These are phyloP conservation scores for Chelmon rostratus DNA, from an alignment of 2,797 vertebrate species.

Conservation along the genomic window DNA sequence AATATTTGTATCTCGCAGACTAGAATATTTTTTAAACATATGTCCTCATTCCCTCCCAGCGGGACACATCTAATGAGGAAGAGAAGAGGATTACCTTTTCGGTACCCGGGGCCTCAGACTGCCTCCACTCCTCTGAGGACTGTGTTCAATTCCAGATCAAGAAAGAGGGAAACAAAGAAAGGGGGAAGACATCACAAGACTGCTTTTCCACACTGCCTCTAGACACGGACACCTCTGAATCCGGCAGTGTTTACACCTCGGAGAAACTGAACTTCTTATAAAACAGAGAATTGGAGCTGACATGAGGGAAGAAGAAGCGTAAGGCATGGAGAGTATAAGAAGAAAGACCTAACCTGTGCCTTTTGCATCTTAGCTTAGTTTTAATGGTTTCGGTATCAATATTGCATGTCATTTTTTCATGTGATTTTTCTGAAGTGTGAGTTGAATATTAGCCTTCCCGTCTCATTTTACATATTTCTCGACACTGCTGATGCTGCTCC, in stretches of 20 bases:
- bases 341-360: slow-evolving; percentile 64
- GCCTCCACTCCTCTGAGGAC: slow-evolving; percentile 78
- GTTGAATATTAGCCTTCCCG: slow-evolving; percentile 43
- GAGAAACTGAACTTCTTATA: slow-evolving; percentile 81
- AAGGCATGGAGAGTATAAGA: slow-evolving; percentile 10
- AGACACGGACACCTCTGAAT: slow-evolving; percentile 72
- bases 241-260: slow-evolving; percentile 81
- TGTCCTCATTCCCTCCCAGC: slow-evolving; percentile 32
- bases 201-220: slow-evolving; percentile 78
- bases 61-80: slow-evolving; percentile 40
- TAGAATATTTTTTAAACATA: background rate
- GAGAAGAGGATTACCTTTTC: slow-evolving; percentile 72
- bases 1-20: background rate
- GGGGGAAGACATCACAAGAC: slow-evolving; percentile 51
- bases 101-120: slow-evolving; percentile 75
- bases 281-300: slow-evolving; percentile 24
- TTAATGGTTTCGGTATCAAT: slow-evolving; percentile 37
- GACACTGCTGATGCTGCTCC: slow-evolving; percentile 60
- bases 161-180: slow-evolving; percentile 55
- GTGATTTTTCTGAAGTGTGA: slow-evolving; percentile 52
- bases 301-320: background rate
- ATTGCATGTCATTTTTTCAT: slow-evolving; percentile 56
- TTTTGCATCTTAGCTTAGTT: slow-evolving; percentile 60
- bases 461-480: slow-evolving; percentile 41
- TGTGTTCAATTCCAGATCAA: slow-evolving; percentile 81